Evolutionary conservation across 2,888 invertebrate species (phyloP), one percentile per base, ranked within the genome.

Genomic region (Mystacides longicornis): DNA sequence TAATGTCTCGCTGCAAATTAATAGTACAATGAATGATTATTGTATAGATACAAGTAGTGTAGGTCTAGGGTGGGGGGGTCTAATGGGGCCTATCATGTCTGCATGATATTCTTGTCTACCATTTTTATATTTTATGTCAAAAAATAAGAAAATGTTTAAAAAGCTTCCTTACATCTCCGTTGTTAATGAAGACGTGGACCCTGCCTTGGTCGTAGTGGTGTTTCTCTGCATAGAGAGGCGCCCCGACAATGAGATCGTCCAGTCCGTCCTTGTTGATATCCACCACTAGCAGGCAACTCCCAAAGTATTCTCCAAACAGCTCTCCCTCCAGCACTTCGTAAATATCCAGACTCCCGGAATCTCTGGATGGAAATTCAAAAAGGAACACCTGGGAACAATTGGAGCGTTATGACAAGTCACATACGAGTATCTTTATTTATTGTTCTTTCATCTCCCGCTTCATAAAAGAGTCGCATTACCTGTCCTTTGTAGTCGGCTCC

Each of bases 271-370:
- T 71, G 63, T 83, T 80, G 1, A 85, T 64, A 63, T 85, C 83
- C 2, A 76, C 68, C 5, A 78, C 77, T 54, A 77, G 73, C 0
- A 86, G 65, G 27, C 75, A 71, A 0, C 81, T 74, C 1, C 86
- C 86, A 62, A 84, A 86, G 64, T 85, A 85, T 2, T 82, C 77
- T 0, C 85, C 85, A 18, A 81, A 64, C 61, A 81, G 78, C 0
- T 71, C 69, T 0, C 82, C 82, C 21, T 56, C 55, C 9, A 56
- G 19, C n/a, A 45, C 49, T 42, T 42, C 50, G 14, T 45, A 54
- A 2, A 76, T 64, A 1, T 64, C 65, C 1, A 74, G 52, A 1
- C 69, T 62, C 2, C 66, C 65, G 0, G 55, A 53, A 49, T 72
- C 73, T 18, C 60, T 59, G 1, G 53, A 54, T 0, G 69, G 65